A percentile compares a stretch with the other conserved stretches of the same genome.
These are phyloP conservation scores for Clunio marinus DNA, from an alignment of 2,888 invertebrate species.

Conservation along the genomic window DNA sequence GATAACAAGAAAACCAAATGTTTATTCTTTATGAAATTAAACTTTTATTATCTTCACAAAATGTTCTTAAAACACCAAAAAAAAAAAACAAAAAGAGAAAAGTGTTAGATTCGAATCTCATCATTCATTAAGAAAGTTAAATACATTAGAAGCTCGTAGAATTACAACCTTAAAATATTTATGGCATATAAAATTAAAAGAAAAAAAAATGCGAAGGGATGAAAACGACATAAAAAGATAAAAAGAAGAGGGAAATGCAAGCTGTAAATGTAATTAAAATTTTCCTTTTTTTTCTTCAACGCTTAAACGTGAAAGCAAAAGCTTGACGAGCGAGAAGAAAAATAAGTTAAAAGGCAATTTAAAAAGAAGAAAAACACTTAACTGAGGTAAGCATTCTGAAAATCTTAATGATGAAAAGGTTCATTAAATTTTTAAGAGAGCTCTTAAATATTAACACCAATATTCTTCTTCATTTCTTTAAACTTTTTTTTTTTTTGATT, in stretches of 20 bases:
- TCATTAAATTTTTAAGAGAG: slow-evolving; percentile 9
- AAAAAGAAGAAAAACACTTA: neutral
- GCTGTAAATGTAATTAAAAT: slow-evolving; percentile 25
- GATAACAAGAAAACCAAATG: too few species aligned
- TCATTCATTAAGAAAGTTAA: slow-evolving; percentile 11
- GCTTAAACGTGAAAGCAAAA: too few species aligned
- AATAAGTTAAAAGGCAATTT: slow-evolving; percentile 12
- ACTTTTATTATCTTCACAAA: too few species aligned
- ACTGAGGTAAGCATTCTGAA: neutral
- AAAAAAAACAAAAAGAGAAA: slow-evolving; percentile 38
- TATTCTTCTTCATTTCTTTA: neutral
- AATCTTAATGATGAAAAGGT: neutral
- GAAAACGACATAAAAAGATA: neutral
- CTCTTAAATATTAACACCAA: neutral
- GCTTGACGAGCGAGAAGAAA: too few species aligned
- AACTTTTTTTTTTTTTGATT: too few species aligned
- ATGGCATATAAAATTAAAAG: slow-evolving; percentile 6
- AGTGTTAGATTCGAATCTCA: slow-evolving; percentile 12
- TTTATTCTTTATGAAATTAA: too few species aligned
- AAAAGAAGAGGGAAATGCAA: slow-evolving; percentile 3
- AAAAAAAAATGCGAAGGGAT: neutral
- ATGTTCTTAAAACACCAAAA: too few species aligned
- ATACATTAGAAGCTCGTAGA: neutral
- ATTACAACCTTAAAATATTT: slow-evolving; percentile 16
- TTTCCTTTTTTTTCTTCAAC: too few species aligned